phyloP scores from a whole-genome alignment of 2,113 vertebrate genomes.

The Sus scrofa region DNA sequence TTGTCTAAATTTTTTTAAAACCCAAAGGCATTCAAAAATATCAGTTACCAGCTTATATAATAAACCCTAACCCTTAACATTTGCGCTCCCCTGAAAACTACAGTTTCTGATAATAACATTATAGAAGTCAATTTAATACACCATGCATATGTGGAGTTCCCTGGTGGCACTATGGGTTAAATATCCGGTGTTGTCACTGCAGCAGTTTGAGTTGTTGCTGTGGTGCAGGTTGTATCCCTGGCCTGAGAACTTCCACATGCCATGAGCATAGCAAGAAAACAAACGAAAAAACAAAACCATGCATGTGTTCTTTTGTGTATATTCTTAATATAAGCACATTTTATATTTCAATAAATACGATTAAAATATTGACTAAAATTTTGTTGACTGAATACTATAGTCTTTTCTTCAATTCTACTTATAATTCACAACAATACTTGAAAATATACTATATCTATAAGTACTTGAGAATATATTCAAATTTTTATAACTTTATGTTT shows the following conservation, averaged over 20 bases:
- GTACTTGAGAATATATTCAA: background rate
- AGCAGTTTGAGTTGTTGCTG: too few relatives aligned
- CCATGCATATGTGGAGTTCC: background rate
- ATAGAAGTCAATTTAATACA: background rate
- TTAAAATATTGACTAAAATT: too few relatives aligned
- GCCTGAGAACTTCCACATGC: too few relatives aligned
- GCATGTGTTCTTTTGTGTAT: background rate
- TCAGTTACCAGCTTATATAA: background rate
- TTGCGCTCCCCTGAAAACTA: rapidly evolving
- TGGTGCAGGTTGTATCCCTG: too few relatives aligned
- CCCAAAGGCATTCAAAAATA: background rate
- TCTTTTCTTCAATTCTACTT: too few relatives aligned
- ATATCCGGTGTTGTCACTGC: too few relatives aligned
- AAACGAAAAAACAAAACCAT: background rate
- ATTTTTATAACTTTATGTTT: background rate
- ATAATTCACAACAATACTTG: too few relatives aligned
- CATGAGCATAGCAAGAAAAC: too few relatives aligned
- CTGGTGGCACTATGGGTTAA: too few relatives aligned
- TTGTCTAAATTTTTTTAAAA: background rate
- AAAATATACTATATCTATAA: too few relatives aligned
- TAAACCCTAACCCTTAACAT: background rate
- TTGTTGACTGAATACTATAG: too few relatives aligned
- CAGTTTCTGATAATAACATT: background rate
- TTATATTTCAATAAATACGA: background rate
- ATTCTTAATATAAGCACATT: background rate